These are phyloP conservation scores for Macrochelys suwanniensis DNA, from an alignment of 2,797 vertebrate genomes.

Conservation along the genomic window DNA sequence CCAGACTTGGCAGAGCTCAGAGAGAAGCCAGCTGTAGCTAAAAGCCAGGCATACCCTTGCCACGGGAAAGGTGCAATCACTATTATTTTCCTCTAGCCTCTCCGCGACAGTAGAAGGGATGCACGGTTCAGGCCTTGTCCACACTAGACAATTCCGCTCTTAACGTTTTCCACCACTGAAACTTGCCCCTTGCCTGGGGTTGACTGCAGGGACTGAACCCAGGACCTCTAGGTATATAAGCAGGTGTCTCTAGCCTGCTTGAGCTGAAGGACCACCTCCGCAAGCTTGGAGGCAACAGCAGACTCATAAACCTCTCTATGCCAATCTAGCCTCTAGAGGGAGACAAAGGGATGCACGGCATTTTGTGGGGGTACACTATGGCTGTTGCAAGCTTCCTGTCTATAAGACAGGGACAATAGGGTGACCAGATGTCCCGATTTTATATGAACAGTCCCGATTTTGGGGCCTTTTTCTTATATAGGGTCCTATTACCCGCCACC, in stretches of 20 bases:
- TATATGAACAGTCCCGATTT: no score
- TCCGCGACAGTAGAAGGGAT: background rate
- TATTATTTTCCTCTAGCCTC: background rate
- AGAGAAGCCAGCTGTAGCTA: slow-evolving; percentile 1
- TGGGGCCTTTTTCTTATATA: no score
- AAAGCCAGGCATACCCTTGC: slow-evolving; percentile 20
- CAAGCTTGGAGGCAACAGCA: background rate
- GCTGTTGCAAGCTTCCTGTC: no score
- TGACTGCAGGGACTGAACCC: background rate
- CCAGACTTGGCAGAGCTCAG: background rate
- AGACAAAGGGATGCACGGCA: background rate
- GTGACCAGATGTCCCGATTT: no score
- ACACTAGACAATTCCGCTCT: background rate
- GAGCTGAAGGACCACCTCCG: no score
- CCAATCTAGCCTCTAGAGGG: background rate
- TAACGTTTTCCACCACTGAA: background rate
- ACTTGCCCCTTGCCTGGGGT: background rate
- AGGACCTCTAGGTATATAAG: background rate
- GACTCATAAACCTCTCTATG: background rate
- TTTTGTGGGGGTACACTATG: no score
- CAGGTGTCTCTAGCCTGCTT: background rate
- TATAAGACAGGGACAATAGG: no score
- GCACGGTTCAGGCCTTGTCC: background rate
- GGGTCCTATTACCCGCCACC: no score
- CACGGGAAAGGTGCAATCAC: background rate